Percentiles rank a stretch among this genome's conserved stretches.
Evolutionary conservation across 2,113 vertebrate species (phyloP).

Genomic region (Pteropus alecto): DNA sequence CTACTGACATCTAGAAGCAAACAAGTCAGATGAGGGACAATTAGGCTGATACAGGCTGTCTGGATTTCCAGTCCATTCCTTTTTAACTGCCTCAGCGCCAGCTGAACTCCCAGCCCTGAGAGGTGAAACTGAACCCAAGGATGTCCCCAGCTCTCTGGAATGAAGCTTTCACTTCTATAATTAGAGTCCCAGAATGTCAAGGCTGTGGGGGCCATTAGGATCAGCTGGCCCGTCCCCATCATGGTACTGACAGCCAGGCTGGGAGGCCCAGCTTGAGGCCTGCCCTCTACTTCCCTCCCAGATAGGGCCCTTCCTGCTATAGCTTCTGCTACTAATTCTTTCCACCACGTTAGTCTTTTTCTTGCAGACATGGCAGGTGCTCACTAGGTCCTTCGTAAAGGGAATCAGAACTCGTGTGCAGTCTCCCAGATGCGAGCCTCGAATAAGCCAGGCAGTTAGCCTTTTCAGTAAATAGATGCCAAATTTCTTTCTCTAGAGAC

Average conservation of each 20-base stretch:
- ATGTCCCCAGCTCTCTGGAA: slow-evolving; percentile 46
- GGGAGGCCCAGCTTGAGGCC: not conserved
- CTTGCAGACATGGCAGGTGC: not conserved
- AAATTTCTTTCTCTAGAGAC: not conserved
- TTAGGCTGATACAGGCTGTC: not conserved
- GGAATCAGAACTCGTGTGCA: not conserved
- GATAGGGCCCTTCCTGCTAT: not conserved
- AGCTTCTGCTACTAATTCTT: not conserved
- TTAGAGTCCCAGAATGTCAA: slow-evolving; percentile 60
- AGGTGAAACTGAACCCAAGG: slow-evolving; percentile 47
- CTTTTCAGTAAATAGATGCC: not conserved
- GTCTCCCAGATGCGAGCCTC: not conserved
- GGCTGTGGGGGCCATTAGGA: slow-evolving; percentile 27
- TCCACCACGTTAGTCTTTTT: not conserved
- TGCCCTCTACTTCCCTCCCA: not conserved
- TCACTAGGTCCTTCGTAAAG: not conserved
- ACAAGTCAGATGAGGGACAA: slow-evolving; percentile 1
- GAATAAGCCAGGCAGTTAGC: not conserved
- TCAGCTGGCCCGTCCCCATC: slow-evolving; percentile 65
- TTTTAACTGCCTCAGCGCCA: slow-evolving; percentile 55
- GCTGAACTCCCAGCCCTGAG: not conserved
- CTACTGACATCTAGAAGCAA: slow-evolving; percentile 33
- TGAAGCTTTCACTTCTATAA: slow-evolving; percentile 53
- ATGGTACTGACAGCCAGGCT: slow-evolving; percentile 20
- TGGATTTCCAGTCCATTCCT: slow-evolving; percentile 45